Evolutionary conservation across 2,888 invertebrate genomes (phyloP), one percentile per base, ranked within the genome.

Genomic region (Eupithecia tripunctaria): DNA sequence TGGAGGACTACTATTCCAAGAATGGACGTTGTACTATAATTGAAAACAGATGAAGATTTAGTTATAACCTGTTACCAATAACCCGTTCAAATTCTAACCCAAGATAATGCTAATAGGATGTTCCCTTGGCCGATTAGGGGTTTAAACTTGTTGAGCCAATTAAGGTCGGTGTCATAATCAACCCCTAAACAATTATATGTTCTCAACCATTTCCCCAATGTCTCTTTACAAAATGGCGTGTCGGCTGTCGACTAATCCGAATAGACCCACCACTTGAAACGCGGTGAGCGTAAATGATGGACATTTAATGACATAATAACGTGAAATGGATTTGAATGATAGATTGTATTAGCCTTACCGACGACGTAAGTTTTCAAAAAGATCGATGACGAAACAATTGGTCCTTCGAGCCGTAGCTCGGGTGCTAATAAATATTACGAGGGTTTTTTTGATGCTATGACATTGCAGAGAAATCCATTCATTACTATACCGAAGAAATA

Each of bases 81-180:
- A 41, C 32, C 62, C 21, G 10, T 36, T 36, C 36, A 32, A 32
- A 41, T 67, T 27, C 63, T 63, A n/a, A 74, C 67, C 72, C 67
- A 81, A 80, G 81, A 82, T 82, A 77, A 84, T 83, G 80, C 80
- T 84, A 82, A 84, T 85, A 83, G 76, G 81, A 83, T 77, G 81
- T 68, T 84, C 86, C 84, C 84, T 83, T 80, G 80, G 81, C 83
- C 84, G 82, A 85, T 86, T 86, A 86, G 87, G 91, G 89, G 82
- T 86, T 82, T 80, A 87, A 86, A 89, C 91, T 91, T 90, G 90
- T 92, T 90, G 91, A 91, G 89, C 86, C 89, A 89, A 92, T 92
- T 91, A 91, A 91, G 88, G 85, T 87, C 85, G 85, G 85, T 85
- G 87, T 88, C 86, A 89, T 89, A 90, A 90, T 87, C 86, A 85